Base-by-base conservation (phyloP, 1,140 invertebrate species). In the Saccostrea cuccullata region DNA sequence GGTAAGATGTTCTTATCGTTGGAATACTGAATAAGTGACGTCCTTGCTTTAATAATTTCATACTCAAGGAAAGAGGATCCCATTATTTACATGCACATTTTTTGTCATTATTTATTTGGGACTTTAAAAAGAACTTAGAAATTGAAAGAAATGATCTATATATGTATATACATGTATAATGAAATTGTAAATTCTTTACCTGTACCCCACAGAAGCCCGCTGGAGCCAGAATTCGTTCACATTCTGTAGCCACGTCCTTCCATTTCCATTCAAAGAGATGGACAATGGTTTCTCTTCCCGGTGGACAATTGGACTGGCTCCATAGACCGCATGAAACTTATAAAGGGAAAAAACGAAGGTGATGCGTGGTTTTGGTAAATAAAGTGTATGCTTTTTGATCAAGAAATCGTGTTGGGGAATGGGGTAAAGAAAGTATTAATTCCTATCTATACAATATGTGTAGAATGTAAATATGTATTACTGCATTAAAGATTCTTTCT, bases 151-250 rank as follows among this genome's bases (percentile, higher is more conserved):
- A 47, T 47, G 5, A 47, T 47, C 47, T 8, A 47, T 6, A 47
- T 47, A 5, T 47, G 6, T 47, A 47, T 47, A 47, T 6, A 47
- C 40, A 36, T 36, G 0, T 36, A 36, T 36, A 47, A 47, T 47
- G 47, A 47, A 47, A 6, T 47, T 47, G 47, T 47, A 47, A 9
- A 47, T 47, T 5, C 5, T 77, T 67, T n/a, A 90, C 91, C 86
- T 89, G 91, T 60, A 91, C 89, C 30, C 89, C 90, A 82, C 90
- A 91, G 82, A 86, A 91, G 20, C 97, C 97, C 85, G 96, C 96
- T 0, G 97, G 97, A 2, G 96, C 97, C 11, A 98, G 94, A 93
- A 97, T 98, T 83, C 96, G 95, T 94, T 98, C 97, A 92, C 97
- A 98, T 94, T 98, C 97, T 47, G 94, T 95, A 0, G 97, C 97